These are phyloP conservation scores for Ochropleura plecta DNA, from an alignment of 2,888 invertebrate species.

Conservation along the genomic window DNA sequence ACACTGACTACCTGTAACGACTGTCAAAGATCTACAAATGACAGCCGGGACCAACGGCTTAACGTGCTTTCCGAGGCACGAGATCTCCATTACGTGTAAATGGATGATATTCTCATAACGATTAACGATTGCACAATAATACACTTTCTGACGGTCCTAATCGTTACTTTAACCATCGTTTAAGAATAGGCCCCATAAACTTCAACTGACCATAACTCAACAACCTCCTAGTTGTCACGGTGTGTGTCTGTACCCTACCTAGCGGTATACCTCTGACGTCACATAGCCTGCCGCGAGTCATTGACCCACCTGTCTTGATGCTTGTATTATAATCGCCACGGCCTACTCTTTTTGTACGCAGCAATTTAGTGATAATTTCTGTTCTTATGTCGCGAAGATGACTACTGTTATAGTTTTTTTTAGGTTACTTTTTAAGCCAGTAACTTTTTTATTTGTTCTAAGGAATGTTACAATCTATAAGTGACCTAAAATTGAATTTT, in stretches of 20 bases:
- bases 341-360: conserved; percentile 1
- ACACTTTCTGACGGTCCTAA: background rate
- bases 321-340: conserved; percentile 46
- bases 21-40: no score
- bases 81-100: background rate
- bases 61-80: no score
- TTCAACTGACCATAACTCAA: conserved; percentile 5
- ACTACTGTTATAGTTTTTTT: background rate
- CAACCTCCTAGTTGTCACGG: conserved; percentile 11
- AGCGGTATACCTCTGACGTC: conserved; percentile 63
- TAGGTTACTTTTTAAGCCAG: background rate
- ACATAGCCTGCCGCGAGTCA: conserved; percentile 56
- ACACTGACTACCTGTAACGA: no score
- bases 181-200: background rate
- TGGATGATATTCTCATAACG: background rate
- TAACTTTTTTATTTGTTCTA: background rate
- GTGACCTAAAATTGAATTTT: no score
- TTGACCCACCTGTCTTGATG: conserved; percentile 63
- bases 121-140: background rate
- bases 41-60: no score
- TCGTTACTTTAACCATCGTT: background rate
- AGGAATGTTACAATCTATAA: background rate
- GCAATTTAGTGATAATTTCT: conserved; percentile 20
- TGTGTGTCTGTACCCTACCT: conserved; percentile 40
- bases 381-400: conserved; percentile 19